Percentiles rank a stretch among this genome's conserved stretches.
phyloP scores from a whole-genome alignment of 2,113 vertebrate genomes.

The Morone chrysops region DNA sequence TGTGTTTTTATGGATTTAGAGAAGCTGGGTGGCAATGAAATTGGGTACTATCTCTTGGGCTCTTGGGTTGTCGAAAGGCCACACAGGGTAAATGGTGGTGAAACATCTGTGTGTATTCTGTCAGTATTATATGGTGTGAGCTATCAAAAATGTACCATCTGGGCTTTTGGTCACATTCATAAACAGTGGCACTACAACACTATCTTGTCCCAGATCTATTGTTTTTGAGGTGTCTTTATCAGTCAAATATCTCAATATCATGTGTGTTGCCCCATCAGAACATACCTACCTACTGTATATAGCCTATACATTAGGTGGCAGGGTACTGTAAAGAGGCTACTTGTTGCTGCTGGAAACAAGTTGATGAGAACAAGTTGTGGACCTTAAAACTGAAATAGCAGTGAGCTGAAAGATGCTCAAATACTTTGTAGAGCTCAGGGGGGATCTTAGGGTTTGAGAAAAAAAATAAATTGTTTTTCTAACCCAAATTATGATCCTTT shows the following conservation, averaged over 20 bases:
- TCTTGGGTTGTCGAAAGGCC: conserved; percentile 26
- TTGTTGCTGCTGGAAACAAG: conserved; percentile 9
- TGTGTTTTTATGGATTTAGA: conserved; percentile 39
- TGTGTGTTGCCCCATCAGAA: not conserved
- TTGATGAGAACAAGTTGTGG: conserved; percentile 2
- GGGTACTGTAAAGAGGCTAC: not conserved
- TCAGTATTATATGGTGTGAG: conserved; percentile 40
- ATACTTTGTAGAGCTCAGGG: too few relatives aligned
- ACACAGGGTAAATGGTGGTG: conserved; percentile 32
- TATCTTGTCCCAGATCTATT: not conserved
- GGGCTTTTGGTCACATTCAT: conserved; percentile 22
- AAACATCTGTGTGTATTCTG: conserved; percentile 62
- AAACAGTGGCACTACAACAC: not conserved
- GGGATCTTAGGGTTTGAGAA: too few relatives aligned
- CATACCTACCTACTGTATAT: too few relatives aligned
- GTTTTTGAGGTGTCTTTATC: conserved; percentile 11
- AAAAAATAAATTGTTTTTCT: not conserved
- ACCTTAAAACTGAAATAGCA: too few relatives aligned
- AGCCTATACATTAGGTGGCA: not conserved
- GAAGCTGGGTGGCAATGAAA: conserved; percentile 9
- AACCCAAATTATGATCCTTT: not conserved
- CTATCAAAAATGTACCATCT: conserved; percentile 57
- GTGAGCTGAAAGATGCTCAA: too few relatives aligned
- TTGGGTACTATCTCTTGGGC: conserved; percentile 15
- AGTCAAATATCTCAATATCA: not conserved